These are phyloP conservation scores for Diachasma alloeum DNA, from an alignment of 1,140 invertebrate genomes.

Conservation along the genomic window DNA sequence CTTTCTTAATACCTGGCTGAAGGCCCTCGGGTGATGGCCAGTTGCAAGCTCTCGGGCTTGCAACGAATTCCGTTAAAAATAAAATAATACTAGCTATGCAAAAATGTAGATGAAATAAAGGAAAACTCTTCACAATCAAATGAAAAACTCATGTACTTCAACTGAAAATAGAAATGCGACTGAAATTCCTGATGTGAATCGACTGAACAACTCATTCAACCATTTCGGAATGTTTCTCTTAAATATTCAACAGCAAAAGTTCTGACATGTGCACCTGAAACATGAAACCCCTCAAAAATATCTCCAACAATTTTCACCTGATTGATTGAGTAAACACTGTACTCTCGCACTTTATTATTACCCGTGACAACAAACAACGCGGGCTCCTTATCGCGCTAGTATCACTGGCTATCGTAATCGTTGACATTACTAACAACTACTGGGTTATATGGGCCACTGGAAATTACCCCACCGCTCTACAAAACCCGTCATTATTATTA, in stretches of 20 bases:
- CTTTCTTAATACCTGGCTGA: too few species aligned
- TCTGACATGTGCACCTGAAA: neutral
- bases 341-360: neutral
- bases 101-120: too few species aligned
- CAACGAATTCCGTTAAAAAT: too few species aligned
- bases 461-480: neutral
- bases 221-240: too few species aligned
- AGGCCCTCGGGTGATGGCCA: too few species aligned
- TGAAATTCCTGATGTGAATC: too few species aligned
- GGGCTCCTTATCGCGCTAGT: neutral
- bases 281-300: neutral
- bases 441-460: conserved; percentile 9
- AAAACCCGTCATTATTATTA: neutral
- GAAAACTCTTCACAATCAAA: too few species aligned
- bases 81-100: too few species aligned
- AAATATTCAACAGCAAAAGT: neutral
- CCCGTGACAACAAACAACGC: neutral
- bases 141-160: too few species aligned
- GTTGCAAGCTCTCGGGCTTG: too few species aligned
- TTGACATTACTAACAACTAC: neutral
- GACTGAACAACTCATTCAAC: too few species aligned
- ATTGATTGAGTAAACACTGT: neutral
- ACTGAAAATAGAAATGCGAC: too few species aligned
- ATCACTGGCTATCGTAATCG: neutral
- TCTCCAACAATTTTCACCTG: neutral